Base-by-base conservation (phyloP, 1,140 invertebrate species). In the Lineus longissimus region DNA sequence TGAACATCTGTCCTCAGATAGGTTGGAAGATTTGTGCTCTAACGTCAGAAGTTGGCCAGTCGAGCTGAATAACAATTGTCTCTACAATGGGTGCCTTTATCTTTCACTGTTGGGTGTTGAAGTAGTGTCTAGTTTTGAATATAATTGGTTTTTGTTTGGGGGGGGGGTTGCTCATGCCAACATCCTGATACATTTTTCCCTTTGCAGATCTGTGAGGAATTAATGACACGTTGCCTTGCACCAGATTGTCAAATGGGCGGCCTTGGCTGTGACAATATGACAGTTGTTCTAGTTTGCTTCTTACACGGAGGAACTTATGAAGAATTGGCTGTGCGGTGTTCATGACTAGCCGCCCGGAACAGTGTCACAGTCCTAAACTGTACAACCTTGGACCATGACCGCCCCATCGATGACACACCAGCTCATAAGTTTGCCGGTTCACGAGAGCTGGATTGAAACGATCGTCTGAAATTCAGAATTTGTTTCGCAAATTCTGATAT, bases 201-300 rank as follows among this genome's bases (percentile, higher is more conserved):
- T 62, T 69, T 70, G 19, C 66, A 87, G 84, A 94, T 99, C 55
- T 99, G 97, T 82, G 96, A 99, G 82, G 91, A 95, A 66, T 82
- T 99, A 54, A 92, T 99, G 88, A 92, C 89, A 63, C 85, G 88
- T 54, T 98, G 97, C 81, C 84, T 99, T 45, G 94, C 95, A 2
- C 95, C 96, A 0, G 95, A 98, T 82, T 94, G 91, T 76, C 89
- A 93, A 72, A 95, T 97, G 88, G 95, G 94, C 33, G 95, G 94
- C 1, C 84, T 96, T 41, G 97, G 97, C 56, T 98, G 95, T 82
- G 97, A 99, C 81, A 98, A 99, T 83, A 99, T 99, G 97, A 97
- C 94, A 33, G 93, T 95, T 0, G 86, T 97, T 51, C 81, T 97
- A 9, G 86, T 96, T 9, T 90, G 91, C 78, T 86, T 94, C 30